Evolutionary conservation across 2,888 invertebrate genomes (phyloP).

Genomic region (Neria commutata): DNA sequence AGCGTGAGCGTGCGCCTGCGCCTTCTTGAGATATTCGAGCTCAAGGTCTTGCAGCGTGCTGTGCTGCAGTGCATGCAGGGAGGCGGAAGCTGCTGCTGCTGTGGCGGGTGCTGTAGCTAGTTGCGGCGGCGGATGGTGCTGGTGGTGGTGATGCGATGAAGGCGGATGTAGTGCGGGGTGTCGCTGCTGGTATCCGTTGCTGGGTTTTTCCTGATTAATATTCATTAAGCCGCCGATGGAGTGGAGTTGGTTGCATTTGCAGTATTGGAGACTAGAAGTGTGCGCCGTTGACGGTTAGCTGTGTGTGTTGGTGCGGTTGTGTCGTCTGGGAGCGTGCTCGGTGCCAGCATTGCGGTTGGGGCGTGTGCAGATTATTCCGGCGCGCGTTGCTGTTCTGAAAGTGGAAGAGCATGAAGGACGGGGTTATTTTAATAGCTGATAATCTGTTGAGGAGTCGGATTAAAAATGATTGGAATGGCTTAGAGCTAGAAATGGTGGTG

Average conservation of each 20-base stretch:
- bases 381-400: too few species aligned
- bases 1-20: slow-evolving; percentile 40
- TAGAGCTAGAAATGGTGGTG: too few species aligned
- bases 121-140: slow-evolving; percentile 33
- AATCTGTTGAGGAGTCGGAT: too few species aligned
- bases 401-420: too few species aligned
- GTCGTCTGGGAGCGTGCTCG: background rate
- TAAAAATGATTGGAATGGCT: too few species aligned
- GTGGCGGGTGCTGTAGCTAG: background rate
- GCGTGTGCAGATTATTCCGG: too few species aligned
- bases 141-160: slow-evolving; percentile 20
- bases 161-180: slow-evolving; percentile 28
- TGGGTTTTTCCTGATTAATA: slow-evolving; percentile 52
- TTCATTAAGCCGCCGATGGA: slow-evolving; percentile 53
- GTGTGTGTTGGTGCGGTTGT: background rate
- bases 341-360: slow-evolving; percentile 11
- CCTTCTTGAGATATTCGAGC: slow-evolving; percentile 40
- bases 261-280: slow-evolving; percentile 45
- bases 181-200: slow-evolving; percentile 41
- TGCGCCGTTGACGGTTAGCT: slow-evolving; percentile 23
- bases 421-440: too few species aligned
- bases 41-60: slow-evolving; percentile 30
- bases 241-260: slow-evolving; percentile 29
- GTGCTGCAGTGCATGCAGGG: slow-evolving; percentile 2
- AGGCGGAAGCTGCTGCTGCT: background rate